Percentiles rank a stretch among this genome's conserved stretches.
Conservation (phyloP, 2,888 invertebrate species). For the Thereva nobilitata region DNA sequence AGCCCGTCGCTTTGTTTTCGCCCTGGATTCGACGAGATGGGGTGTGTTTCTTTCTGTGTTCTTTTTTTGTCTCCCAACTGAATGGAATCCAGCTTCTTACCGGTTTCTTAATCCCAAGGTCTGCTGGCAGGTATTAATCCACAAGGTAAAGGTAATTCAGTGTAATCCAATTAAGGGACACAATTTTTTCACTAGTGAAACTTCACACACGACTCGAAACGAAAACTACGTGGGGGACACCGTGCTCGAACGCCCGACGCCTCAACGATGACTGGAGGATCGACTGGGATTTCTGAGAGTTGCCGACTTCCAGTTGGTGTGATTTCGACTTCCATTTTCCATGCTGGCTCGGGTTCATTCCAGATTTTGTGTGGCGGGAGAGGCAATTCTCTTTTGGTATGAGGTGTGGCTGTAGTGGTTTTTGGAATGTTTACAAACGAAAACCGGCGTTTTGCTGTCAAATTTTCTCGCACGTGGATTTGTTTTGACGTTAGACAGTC, state of each 20-base stretch:
- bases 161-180: constrained; percentile 17
- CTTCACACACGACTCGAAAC: constrained; percentile 15
- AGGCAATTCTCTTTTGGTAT: too few relatives aligned
- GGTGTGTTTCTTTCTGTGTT: background rate
- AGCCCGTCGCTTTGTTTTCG: too few relatives aligned
- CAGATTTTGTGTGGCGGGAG: background rate
- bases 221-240: constrained; percentile 16
- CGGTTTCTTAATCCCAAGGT: constrained; percentile 14
- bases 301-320: constrained; percentile 10
- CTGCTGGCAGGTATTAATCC: constrained; percentile 1
- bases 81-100: background rate
- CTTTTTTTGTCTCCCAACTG: background rate
- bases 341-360: background rate
- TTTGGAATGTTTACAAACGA: too few relatives aligned
- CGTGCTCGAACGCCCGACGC: constrained; percentile 32
- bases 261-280: constrained; percentile 37
- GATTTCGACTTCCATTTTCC: background rate
- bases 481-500: too few relatives aligned
- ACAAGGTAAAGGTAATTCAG: background rate
- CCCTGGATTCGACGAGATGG: background rate
- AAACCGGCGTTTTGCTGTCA: too few relatives aligned
- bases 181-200: constrained; percentile 13
- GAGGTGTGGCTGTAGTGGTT: too few relatives aligned
- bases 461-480: too few relatives aligned
- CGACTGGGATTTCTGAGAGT: background rate